These are phyloP conservation scores for Stegodyphus mimosarum DNA, from an alignment of 1,140 invertebrate species.

Conservation along the genomic window DNA sequence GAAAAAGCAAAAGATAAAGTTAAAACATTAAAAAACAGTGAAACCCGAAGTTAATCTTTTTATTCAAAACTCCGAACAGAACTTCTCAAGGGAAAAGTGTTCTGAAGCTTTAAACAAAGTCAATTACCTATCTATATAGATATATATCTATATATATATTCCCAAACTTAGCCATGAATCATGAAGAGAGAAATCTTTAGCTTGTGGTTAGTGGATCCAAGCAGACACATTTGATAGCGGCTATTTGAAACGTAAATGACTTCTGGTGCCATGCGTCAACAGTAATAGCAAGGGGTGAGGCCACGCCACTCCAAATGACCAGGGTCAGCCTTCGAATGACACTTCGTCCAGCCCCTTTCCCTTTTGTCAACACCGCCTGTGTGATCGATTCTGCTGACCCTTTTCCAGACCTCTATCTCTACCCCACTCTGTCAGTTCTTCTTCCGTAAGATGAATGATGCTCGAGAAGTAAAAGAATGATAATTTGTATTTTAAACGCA, in stretches of 20 bases:
- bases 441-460: background rate
- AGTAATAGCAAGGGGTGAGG: constrained; percentile 24
- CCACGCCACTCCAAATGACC: constrained; percentile 15
- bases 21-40: too few relatives aligned
- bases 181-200: too few relatives aligned
- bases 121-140: too few relatives aligned
- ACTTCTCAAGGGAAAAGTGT: too few relatives aligned
- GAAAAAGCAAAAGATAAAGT: too few relatives aligned
- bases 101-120: too few relatives aligned
- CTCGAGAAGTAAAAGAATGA: background rate
- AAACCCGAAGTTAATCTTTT: too few relatives aligned
- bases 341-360: constrained; percentile 14
- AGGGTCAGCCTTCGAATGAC: constrained; percentile 29
- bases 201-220: too few relatives aligned
- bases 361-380: constrained; percentile 31
- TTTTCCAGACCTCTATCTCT: background rate
- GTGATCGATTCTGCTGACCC: constrained; percentile 22
- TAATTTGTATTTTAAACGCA: background rate
- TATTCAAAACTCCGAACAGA: too few relatives aligned
- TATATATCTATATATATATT: too few relatives aligned
- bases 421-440: background rate
- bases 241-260: constrained; percentile 2
- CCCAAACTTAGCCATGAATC: too few relatives aligned
- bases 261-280: background rate
- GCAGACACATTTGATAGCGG: too few relatives aligned